Evolutionary conservation across 2,888 invertebrate genomes (phyloP), one percentile per base, ranked within the genome.

Genomic region (Drosophila tripunctata): DNA sequence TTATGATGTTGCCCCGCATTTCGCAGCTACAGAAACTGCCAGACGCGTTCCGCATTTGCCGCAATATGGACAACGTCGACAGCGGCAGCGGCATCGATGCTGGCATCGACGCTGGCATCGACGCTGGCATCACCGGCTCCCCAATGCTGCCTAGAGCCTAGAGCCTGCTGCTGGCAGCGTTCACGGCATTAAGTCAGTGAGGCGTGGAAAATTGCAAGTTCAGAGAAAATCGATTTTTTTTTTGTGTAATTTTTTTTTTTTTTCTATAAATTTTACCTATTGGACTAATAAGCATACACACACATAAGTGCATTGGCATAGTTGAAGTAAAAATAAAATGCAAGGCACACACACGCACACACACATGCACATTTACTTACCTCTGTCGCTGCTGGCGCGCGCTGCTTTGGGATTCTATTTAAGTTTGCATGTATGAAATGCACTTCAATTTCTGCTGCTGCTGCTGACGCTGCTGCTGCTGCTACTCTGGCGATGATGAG

Each of bases 201-300:
- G 61, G 62, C 78, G 66, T 70, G 67, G 75, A 83, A 81, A 83
- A 77, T 82, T 72, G 83, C 76, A 77, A 83, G 78, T 83, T 78
- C 78, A 83, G 80, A n/a, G 74, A 83, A 83, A 83, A 83, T 83
- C 83, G 83, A 83, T 83, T 84, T 83, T 83, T 65, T 51, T 77
- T 41, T 78, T 64, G 51, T 75, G 64, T 60, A n/a, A n/a, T 69
- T 75, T 67, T 67, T 44, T 71, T 52, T 55, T 78, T 75, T 72
- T 69, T 61, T 44, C 66, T 61, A 60, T 58, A 8, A 14, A 8
- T 27, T 50, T 36, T 35, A 50, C 57, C 54, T 54, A 73, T 69
- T 73, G 33, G 57, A 44, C 61, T 67, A 67, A 74, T 71, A 71
- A 74, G 51, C 54, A 41, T 21, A 22, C 43, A 43, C 3, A 27